Base-by-base conservation (phyloP, 2,797 vertebrate genomes). In the Phalloptychus januarius region DNA sequence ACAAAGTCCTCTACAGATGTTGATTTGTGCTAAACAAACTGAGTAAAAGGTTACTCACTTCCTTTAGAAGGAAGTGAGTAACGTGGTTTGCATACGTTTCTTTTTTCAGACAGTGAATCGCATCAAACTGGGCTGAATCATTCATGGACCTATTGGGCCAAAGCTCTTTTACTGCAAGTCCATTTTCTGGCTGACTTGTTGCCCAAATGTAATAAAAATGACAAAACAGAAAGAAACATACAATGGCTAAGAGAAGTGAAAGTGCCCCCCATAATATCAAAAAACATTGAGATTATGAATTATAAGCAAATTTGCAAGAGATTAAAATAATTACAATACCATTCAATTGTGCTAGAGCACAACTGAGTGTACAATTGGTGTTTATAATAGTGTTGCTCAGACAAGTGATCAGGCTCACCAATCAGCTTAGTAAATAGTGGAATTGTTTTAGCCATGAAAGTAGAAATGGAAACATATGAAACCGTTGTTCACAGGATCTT, bases 21-120 rank as follows among this genome's bases (percentile, higher is more conserved):
- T 15, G 13, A 61, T 16, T 69, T 79, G 15, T 61, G 25, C 52
- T 71, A 38, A 16, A 71, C 11, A 72, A 54, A 71, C 28, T 75
- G 33, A 71, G 54, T 58, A 38, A 65, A 72, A n/a, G 45, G n/a
- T n/a, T n/a, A n/a, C n/a, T n/a, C n/a, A 20, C 8, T 5, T 28
- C 18, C 12, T 56, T 15, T n/a, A 36, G 2, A 44, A 28, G 5
- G 31, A 18, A 15, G 28, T 11, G 11, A 40, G 52, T 61, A 33
- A 46, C 5, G 20, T 74, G n/a, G n/a, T 74, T 16, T 15, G 23
- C 18, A 38, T 38, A 36, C 4, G 18, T 65, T 4, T 61, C 18
- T 63, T 20, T 36, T 70, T 71, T 18, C 16, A 7, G 16, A 71
- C 28, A 40, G 18, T 11, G 61, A 65, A 38, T 38, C 20, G 7